These are phyloP conservation scores for Eciton burchellii DNA, from an alignment of 1,140 invertebrate species.

Conservation along the genomic window DNA sequence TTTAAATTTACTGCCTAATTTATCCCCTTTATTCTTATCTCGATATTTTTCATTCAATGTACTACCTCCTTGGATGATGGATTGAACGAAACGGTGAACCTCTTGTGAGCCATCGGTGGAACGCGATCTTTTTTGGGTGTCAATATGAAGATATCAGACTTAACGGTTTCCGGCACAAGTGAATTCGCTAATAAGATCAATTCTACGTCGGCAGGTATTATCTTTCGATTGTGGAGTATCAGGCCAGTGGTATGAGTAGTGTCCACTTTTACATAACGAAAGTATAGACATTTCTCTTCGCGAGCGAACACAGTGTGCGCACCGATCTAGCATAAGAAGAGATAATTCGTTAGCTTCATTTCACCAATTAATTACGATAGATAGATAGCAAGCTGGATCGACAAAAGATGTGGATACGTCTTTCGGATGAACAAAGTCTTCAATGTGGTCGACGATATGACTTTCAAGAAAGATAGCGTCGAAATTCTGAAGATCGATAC, in stretches of 20 bases:
- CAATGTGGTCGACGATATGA: conserved; percentile 70
- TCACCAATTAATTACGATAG: no score
- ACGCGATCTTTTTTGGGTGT: conserved; percentile 66
- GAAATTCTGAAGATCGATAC: conserved; percentile 75
- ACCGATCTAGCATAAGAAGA: conserved; percentile 63
- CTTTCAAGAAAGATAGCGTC: conserved; percentile 77
- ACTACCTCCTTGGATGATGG: conserved; percentile 74
- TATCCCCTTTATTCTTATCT: background rate
- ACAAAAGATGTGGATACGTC: conserved; percentile 64
- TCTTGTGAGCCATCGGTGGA: conserved; percentile 69
- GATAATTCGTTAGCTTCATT: background rate
- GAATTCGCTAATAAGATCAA: conserved; percentile 56
- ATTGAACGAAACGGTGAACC: conserved; percentile 74
- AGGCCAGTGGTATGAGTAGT: conserved; percentile 66
- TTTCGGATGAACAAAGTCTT: conserved; percentile 70
- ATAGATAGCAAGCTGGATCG: background rate
- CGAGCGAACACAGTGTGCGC: conserved; percentile 70
- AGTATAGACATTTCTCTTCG: conserved; percentile 72
- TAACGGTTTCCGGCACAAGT: conserved; percentile 20
- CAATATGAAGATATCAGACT: conserved; percentile 67
- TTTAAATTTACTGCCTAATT: background rate
- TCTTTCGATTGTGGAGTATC: conserved; percentile 72
- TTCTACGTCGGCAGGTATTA: conserved; percentile 71
- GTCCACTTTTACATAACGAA: conserved; percentile 70
- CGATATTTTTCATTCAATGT: background rate